Evolutionary conservation across 1,140 invertebrate species (phyloP).

Genomic region (Macrobrachium nipponense): DNA sequence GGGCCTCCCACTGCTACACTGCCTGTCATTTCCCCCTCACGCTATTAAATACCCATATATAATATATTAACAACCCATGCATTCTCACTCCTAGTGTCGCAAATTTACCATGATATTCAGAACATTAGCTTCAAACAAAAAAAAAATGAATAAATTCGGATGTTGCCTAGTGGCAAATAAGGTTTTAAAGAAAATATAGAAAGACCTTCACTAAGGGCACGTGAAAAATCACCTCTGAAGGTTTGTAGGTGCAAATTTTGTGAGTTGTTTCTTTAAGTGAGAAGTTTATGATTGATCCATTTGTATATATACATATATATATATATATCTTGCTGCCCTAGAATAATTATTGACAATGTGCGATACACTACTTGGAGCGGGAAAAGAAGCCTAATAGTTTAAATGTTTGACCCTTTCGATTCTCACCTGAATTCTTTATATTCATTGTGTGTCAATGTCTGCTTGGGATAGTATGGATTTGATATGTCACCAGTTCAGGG

Average conservation of each 20-base stretch:
- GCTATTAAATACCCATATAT: constrained; percentile 11
- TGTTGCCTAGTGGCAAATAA: too few relatives aligned
- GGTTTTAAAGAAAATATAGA: background rate
- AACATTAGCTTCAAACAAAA: too few relatives aligned
- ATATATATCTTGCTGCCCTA: constrained; percentile 35
- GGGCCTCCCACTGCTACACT: constrained; percentile 30
- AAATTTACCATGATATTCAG: background rate
- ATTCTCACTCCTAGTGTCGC: constrained; percentile 42
- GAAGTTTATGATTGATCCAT: constrained; percentile 39
- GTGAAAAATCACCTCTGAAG: constrained; percentile 23
- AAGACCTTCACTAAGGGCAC: constrained; percentile 11
- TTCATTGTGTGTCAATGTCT: constrained; percentile 58
- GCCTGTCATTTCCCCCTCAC: constrained; percentile 32
- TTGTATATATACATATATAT: too few relatives aligned
- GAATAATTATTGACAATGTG: constrained; percentile 46
- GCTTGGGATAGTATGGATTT: constrained; percentile 51
- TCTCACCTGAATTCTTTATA: constrained; percentile 57
- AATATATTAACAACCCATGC: constrained; percentile 17
- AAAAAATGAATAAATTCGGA: too few relatives aligned
- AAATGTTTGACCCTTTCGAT: constrained; percentile 56
- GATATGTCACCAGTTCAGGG: constrained; percentile 24
- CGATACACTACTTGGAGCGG: constrained; percentile 49
- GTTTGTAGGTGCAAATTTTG: constrained; percentile 41
- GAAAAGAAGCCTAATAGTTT: constrained; percentile 42
- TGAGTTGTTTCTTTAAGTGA: constrained; percentile 34